Evolutionary conservation across 2,113 vertebrate genomes (phyloP), one percentile per base, ranked within the genome.

Genomic region (Salminus brasiliensis): DNA sequence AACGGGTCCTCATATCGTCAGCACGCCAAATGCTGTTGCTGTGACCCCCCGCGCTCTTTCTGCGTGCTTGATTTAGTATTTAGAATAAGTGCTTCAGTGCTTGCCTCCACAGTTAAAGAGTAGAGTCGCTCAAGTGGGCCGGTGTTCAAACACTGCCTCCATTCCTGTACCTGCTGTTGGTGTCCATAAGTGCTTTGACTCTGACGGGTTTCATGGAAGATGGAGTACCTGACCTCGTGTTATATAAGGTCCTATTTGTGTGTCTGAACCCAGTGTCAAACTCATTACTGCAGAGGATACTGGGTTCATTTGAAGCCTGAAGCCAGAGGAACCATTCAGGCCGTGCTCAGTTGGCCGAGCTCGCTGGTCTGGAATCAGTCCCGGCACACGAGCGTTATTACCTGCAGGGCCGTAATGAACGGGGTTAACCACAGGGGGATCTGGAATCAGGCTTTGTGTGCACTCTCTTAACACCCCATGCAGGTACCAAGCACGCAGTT

Each of bases 201-300:
- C 49, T 18, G 60, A 71, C 47, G 67, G 30, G 39, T 32, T 77
- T 57, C 59, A 67, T 60, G 8, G 4, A 70, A 72, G 63, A 77
- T 77, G 16, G 67, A 77, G 75, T 63, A 25, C 68, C 57, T 47
- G n/a, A 29, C 53, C 29, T 71, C 27, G 41, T 59, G 52, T 78
- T 72, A 79, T 72, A 34, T 60, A 73, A 80, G 78, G 62, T 84
- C 60, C 62, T 25, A 79, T 69, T 80, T 84, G 74, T 77, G 74
- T 84, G 59, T 68, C 62, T 84, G 82, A 74, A 84, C 82, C 62
- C 69, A 39, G 78, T 80, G 78, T 84, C 78, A 80, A 80, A 80
- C 78, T 76, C 82, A 77, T 84, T 84, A 84, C 78, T 45, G 34
- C 70, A 75, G 68, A 84, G 60, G 73, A 84, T 59, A 6, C 73